Evolutionary conservation across 2,888 invertebrate species (phyloP).

Genomic region (Chymomyza procnemis): DNA sequence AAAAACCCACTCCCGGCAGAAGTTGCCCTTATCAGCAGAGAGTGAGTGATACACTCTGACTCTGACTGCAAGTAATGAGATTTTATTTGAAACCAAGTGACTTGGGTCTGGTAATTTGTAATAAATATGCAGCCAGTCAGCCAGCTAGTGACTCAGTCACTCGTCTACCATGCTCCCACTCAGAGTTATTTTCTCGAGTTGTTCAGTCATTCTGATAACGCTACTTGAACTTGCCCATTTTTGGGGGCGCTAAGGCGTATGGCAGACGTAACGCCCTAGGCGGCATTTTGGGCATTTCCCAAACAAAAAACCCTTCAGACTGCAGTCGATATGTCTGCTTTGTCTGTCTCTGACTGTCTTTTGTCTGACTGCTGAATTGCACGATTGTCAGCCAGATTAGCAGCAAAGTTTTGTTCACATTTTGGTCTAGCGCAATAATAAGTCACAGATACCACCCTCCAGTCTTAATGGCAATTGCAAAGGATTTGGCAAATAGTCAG

Average conservation of each 20-base stretch:
- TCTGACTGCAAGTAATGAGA: slow-evolving; percentile 63
- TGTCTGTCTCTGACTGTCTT: not conserved
- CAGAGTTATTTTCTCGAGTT: not conserved
- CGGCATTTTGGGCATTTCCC: not conserved
- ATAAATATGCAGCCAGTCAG: slow-evolving; percentile 60
- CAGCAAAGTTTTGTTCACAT: not conserved
- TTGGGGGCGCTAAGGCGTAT: not conserved
- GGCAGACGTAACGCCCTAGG: slow-evolving; percentile 30
- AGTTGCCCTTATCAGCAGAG: slow-evolving; percentile 50
- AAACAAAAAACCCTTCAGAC: not conserved
- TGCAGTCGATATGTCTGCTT: not conserved
- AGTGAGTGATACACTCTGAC: slow-evolving; percentile 25
- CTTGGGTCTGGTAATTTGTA: slow-evolving; percentile 60
- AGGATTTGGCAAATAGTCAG: not conserved
- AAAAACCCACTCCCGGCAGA: not conserved
- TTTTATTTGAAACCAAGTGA: slow-evolving; percentile 52
- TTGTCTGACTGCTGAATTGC: not conserved
- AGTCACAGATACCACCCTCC: not conserved
- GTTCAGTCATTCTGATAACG: slow-evolving; percentile 18
- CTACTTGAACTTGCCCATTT: slow-evolving; percentile 5
- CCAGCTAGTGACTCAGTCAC: slow-evolving; percentile 6
- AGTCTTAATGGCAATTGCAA: not conserved
- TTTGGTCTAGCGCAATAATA: not conserved
- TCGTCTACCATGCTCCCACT: slow-evolving; percentile 24
- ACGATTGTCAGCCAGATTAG: slow-evolving; percentile 1